Base-by-base conservation (phyloP, 2,888 invertebrate genomes). In the Fragum sueziense region DNA sequence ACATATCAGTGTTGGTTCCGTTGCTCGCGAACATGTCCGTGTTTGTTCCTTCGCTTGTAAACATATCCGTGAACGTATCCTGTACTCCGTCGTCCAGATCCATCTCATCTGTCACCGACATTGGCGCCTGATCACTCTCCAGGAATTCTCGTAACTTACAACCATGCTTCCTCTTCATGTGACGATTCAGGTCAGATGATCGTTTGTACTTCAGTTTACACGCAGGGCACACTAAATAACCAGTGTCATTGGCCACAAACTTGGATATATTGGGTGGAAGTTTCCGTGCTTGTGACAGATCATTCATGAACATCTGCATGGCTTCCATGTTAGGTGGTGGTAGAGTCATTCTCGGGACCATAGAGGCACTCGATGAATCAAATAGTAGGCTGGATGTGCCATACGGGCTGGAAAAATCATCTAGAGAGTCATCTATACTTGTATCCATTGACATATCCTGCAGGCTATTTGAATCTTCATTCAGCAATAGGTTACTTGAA, bases 101-200 rank as follows among this genome's bases (percentile, higher is more conserved):
- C 31, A 37, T 31, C 22, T 41, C 61, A 3, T 57, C 1, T 14
- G 41, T 52, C 7, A 61, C 7, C 6, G 67, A 59, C 37, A 52
- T 27, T 2, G 47, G 17, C 34, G 61, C 22, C 34, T 65, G 37
- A 34, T 65, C 65, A 29, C 67, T 84, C 70, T 82, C 84, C 1
- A 86, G 70, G 69, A 84, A 87, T 52, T 91, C 90, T 54, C 87
- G 84, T 70, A 90, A 79, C 29, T 87, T 83, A 33, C 88, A 83
- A 34, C 88, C 89, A 76, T 93, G 92, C 62, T 91, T 92, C 25
- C 88, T 81, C 74, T 91, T 91, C 89, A 92, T 89, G 82, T 93
- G 93, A 4, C 91, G 82, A 68, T 91, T 91, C 57, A 93, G 83
- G 76, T 93, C 92, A 9, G 91, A 89, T 0, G 90, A 87, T n/a